Evolutionary conservation across 1,140 invertebrate genomes (phyloP).

Genomic region (Brachionus angularis): DNA sequence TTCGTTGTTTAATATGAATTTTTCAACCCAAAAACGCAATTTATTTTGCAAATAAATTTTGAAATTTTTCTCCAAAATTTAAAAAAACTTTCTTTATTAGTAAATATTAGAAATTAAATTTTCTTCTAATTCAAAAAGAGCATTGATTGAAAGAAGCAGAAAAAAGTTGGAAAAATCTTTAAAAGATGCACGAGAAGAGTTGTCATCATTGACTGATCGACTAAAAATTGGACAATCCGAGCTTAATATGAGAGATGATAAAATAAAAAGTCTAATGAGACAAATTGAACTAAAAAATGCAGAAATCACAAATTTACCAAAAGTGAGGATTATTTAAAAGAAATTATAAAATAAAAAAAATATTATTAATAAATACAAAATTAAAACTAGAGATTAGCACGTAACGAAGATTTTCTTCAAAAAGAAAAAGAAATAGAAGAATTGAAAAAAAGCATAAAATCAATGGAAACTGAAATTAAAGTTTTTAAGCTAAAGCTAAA

Average conservation of each 20-base stretch:
- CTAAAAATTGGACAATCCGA: conserved; percentile 21
- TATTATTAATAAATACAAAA: background rate
- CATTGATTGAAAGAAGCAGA: conserved; percentile 26
- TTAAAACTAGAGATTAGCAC: background rate
- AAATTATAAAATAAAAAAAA: background rate
- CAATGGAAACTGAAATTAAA: conserved; percentile 20
- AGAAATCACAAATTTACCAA: background rate
- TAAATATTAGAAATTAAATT: too few relatives aligned
- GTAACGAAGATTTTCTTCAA: background rate
- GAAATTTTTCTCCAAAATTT: too few relatives aligned
- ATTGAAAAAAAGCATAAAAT: background rate
- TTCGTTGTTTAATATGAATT: too few relatives aligned
- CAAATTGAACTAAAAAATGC: conserved; percentile 22
- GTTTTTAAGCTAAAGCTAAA: background rate
- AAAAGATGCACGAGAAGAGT: conserved; percentile 25
- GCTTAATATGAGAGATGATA: conserved; percentile 32
- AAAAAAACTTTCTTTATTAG: too few relatives aligned
- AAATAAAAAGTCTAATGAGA: conserved; percentile 27
- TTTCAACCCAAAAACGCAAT: too few relatives aligned
- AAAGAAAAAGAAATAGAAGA: conserved; percentile 2
- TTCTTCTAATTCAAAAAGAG: conserved; percentile 10
- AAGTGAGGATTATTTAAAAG: too few relatives aligned
- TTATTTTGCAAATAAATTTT: too few relatives aligned
- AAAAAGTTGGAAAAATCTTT: conserved; percentile 38
- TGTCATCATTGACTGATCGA: conserved; percentile 11